These are phyloP conservation scores for Neodiprion pinetum DNA, from an alignment of 1,140 invertebrate genomes.

Conservation along the genomic window DNA sequence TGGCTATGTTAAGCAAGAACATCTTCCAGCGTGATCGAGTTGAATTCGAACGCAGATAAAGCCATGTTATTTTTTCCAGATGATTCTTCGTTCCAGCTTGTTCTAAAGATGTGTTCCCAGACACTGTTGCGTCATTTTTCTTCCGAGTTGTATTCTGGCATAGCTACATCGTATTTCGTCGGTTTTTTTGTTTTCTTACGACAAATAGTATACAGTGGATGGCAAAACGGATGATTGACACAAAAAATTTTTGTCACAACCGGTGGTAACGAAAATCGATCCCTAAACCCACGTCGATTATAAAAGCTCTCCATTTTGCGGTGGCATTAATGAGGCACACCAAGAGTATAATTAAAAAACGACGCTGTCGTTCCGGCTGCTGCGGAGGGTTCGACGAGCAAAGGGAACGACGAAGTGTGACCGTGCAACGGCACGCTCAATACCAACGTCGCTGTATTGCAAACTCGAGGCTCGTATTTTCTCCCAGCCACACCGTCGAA, in stretches of 20 bases:
- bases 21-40: too few species aligned
- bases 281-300: not conserved
- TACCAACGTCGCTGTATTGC: too few species aligned
- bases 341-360: conserved; percentile 17
- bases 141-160: not conserved
- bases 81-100: too few species aligned
- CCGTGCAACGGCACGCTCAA: conserved; percentile 7
- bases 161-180: not conserved
- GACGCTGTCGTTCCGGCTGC: not conserved
- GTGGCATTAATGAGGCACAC: conserved; percentile 18
- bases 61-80: too few species aligned
- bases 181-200: not conserved
- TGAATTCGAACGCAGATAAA: too few species aligned
- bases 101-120: too few species aligned
- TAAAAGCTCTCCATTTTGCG: conserved; percentile 14
- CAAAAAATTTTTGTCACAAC: not conserved
- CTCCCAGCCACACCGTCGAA: too few species aligned
- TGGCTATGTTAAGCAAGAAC: too few species aligned
- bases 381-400: not conserved
- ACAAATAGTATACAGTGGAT: not conserved
- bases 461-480: not conserved
- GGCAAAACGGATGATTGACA: too few species aligned
- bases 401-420: conserved; percentile 15
- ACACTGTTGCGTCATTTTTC: not conserved
- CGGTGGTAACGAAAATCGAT: not conserved